Evolutionary conservation across 2,797 vertebrate genomes (phyloP), one percentile per base, ranked within the genome.

Genomic region (Centroberyx gerrardi): DNA sequence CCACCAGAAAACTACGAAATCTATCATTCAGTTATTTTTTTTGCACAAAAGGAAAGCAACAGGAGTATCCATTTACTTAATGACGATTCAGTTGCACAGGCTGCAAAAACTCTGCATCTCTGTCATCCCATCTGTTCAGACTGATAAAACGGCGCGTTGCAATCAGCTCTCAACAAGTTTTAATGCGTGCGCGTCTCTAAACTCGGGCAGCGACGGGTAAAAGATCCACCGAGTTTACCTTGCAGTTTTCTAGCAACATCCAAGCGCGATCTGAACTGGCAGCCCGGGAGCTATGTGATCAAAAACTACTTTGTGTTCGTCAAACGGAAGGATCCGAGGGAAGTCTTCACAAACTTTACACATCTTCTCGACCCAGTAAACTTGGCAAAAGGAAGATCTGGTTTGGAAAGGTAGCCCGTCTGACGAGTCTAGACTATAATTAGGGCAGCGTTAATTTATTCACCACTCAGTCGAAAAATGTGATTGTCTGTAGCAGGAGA

Each of bases 291-390:
- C 68, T 49, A 61, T 31, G 33, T 31, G 71, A 71, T 49, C 49
- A 66, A 27, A 78, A 76, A 62, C 81, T 64, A 76, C 63, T 42
- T 60, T 65, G 64, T 1, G 74, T 64, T 63, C 74, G 28, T 52
- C 31, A 62, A 40, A 71, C 27, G 55, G 44, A 74, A 22, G 73
- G 31, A 84, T 88, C 90, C 89, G 64, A 66, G 52, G 48, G 46
- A 82, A 82, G 72, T 82, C 79, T 82, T 75, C 36, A 66, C 78
- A 76, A 93, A 93, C 85, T 94, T 94, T 90, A 78, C 77, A 84
- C 91, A 84, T 92, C 85, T 77, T 80, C 80, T 73, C 73, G 9
- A 73, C 68, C 54, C 46, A 53, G 54, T 9, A 12, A 85, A 88
- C 66, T 83, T 79, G 55, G 55, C 51, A 49, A 78, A 67, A 74